Evolutionary conservation across 2,797 vertebrate genomes (phyloP), one percentile per base, ranked within the genome.

Genomic region (Myotis pilosus): DNA sequence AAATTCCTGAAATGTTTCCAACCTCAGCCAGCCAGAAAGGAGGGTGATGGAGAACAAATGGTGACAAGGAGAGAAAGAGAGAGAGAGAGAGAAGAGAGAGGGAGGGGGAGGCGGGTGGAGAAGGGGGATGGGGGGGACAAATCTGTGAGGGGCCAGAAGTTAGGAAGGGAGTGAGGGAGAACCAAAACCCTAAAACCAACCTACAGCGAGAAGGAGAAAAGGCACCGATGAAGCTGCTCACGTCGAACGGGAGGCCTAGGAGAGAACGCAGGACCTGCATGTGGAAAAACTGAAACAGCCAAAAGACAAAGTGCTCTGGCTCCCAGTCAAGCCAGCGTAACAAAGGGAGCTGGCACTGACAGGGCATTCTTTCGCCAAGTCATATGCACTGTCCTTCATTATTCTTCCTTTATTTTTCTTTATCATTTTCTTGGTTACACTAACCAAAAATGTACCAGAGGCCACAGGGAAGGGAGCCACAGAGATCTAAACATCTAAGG

Each of bases 1-100:
- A 97, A 98, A 98, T 98, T 98, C 98, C 98, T 98, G 98, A 98
- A 98, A 98, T 98, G 97, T 97, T 98, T 98, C 97, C 98, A 98
- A 85, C 97, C 96, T 98, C 97, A 97, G 97, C 97, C 97, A 96
- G 97, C 96, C 98, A 96, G 98, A 97, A 97, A 97, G 96, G 95
- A 97, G 97, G 96, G 98, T 98, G 98, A 98, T 97, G 96, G 97
- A 94, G 97, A 98, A 98, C 98, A 98, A 98, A 98, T 98, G 97
- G 97, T 98, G 98, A 98, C 98, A 98, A 97, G 98, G 97, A 96
- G 93, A 96, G 91, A 96, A 95, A 96, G 97, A 96, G 95, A 97
- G 51, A 85, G 57, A 41, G 87, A 94, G 90, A 83, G 82, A 44
- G 6, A 16, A 87, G 47, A 93, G 96, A 33, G 53, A 88, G 89